phyloP scores from a whole-genome alignment of 2,113 vertebrate species.

The Siniperca knerii region DNA sequence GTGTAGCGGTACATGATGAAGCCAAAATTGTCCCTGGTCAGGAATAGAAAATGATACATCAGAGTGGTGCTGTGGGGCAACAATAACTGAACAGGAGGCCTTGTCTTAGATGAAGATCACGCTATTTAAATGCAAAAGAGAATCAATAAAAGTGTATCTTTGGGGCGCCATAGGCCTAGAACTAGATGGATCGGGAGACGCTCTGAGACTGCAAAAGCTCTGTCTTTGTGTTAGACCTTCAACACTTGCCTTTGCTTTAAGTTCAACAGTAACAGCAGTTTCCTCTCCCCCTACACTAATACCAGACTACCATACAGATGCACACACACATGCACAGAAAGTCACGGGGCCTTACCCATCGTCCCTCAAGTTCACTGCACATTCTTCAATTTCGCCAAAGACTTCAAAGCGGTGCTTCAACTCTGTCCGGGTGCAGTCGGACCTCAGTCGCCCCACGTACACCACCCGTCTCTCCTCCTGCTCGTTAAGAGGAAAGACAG shows the following conservation, averaged over 20 bases:
- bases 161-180: constrained; percentile 44
- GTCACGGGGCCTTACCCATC: constrained; percentile 90
- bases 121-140: constrained; percentile 80
- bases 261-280: constrained; percentile 29
- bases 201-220: constrained; percentile 35
- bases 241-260: neutral
- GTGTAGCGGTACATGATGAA: constrained; percentile 99
- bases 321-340: constrained; percentile 35
- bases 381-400: constrained; percentile 99
- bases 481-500: constrained; percentile 70
- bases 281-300: neutral
- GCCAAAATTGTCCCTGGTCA: constrained; percentile 96
- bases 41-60: constrained; percentile 78
- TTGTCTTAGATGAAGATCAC: constrained; percentile 56
- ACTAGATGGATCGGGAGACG: constrained; percentile 50
- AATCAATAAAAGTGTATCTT: constrained; percentile 78
- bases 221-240: constrained; percentile 33
- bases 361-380: constrained; percentile 94
- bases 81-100: constrained; percentile 47
- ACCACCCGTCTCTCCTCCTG: constrained; percentile 98
- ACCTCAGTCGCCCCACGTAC: constrained; percentile 95
- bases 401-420: constrained; percentile 98
- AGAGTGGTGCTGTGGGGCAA: constrained; percentile 55
- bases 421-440: constrained; percentile 93
- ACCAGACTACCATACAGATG: neutral